Base-by-base conservation (phyloP, 2,797 vertebrate genomes). In the Pseudopleuronectes americanus region DNA sequence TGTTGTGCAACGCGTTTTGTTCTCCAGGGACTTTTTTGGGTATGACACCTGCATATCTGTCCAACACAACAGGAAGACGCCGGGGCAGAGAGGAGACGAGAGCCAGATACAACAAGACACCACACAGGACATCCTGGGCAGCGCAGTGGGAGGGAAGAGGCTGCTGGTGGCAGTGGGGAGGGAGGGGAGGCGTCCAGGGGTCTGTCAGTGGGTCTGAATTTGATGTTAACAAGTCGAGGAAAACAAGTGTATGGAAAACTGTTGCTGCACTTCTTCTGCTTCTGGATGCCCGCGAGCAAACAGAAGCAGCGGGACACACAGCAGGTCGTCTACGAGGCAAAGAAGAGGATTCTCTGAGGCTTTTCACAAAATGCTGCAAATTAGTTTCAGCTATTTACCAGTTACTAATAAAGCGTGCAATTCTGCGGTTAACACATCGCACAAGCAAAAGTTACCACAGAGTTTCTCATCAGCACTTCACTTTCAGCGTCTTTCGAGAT, bases 121-220 rank as follows among this genome's bases (percentile, higher is more conserved):
- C 76, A 83, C 80, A 80, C 88, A 93, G 93, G 91, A 94, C 91
- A 85, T 94, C 92, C 93, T 92, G 90, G 83, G 88, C 83, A 63
- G 66, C 80, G 14, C 51, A 4, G 59, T 76, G 80, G 74, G 84
- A 62, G 72, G 78, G 52, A 60, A 31, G 61, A 61, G 47, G 22
- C 21, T 47, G 60, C 41, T 17, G 36, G 33, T 22, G 57, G 43
- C 17, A 24, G 45, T 64, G 45, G 71, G 55, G 48, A 63, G 74
- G 38, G 38, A 57, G 22, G 45, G 59, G 59, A 24, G 45, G 28
- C 74, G 41, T 43, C 57, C 52, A 45, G 75, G 57, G 43, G 61
- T 33, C 79, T 57, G 76, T 77, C 85, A 58, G 54, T 28, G 72
- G 84, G 76, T 88, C 79, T 84, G 56, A 64, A 53, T 65, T 57